Base-by-base conservation (phyloP, 1,140 invertebrate species). In the Bombus picipes region DNA sequence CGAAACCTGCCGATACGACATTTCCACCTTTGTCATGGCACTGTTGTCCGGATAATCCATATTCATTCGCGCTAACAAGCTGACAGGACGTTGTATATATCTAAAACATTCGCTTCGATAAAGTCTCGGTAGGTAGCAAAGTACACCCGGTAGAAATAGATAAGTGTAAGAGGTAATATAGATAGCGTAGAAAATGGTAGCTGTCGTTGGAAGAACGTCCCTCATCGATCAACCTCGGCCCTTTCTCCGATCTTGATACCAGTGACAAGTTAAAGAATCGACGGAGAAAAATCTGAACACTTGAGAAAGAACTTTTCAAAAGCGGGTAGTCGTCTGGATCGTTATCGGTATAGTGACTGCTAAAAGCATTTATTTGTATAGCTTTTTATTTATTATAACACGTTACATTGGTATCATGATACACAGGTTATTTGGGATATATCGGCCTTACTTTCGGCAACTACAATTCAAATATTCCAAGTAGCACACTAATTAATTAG, bases 61-160 rank as follows among this genome's bases (percentile, higher is more conserved):
- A 76, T 76, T 76, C 74, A 76, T 76, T 76, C 34, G 47, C 47
- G 74, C 32, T 76, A 76, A 76, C 74, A 76, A 76, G 74, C 47
- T 76, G 74, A 76, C 74, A 76, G 72, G 12, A 28, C 43, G 41
- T 10, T 32, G 41, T 53, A 22, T 53, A 53, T 53, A 32, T 43
- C 15, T 25, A 8, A 47, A 18, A 10, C 34, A 37, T 18, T 25
- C 32, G 34, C 32, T 25, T 39, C 34, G 32, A 28, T 39, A 39
- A 25, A 10, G 22, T 28, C 25, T 71, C 53, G 8, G 22, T 57
- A 25, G 41, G 6, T 28, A 34, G 15, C 32, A 13, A 34, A 25
- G 47, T 53, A 53, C 47, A 25, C 28, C 0, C 32, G 73, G 25
- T 32, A 15, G 37, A 41, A 39, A 71, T 43, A 28, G 68, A 70